Evolutionary conservation across 2,113 vertebrate species (phyloP).

Genomic region (Chaetodon auriga): DNA sequence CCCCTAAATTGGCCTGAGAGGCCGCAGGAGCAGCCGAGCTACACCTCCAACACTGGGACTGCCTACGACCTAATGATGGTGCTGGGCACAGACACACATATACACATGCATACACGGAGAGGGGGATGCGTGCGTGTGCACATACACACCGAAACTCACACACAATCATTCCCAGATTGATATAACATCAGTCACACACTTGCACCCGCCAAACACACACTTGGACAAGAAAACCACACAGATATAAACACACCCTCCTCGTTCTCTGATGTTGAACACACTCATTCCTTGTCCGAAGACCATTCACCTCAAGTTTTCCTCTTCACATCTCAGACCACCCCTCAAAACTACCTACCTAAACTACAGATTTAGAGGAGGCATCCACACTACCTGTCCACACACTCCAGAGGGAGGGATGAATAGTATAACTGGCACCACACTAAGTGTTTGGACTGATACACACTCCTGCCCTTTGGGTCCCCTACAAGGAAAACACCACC

Average conservation of each 20-base stretch:
- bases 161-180: slow-evolving; percentile 60
- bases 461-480: slow-evolving; percentile 56
- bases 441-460: slow-evolving; percentile 69
- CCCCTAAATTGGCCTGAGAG: slow-evolving; percentile 81
- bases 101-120: slow-evolving; percentile 25
- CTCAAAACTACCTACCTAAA: slow-evolving; percentile 58
- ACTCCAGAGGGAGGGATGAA: slow-evolving; percentile 61
- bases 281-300: slow-evolving; percentile 67
- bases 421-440: slow-evolving; percentile 68
- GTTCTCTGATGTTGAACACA: slow-evolving; percentile 58
- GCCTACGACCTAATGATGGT: slow-evolving; percentile 78
- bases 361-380: slow-evolving; percentile 65
- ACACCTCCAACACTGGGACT: slow-evolving; percentile 72
- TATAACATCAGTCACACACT: slow-evolving; percentile 57
- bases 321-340: slow-evolving; percentile 61
- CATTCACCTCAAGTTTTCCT: slow-evolving; percentile 72
- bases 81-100: slow-evolving; percentile 38
- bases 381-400: slow-evolving; percentile 49
- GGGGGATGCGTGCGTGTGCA: background rate
- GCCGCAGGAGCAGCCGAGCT: slow-evolving; percentile 61
- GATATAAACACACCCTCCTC: slow-evolving; percentile 63
- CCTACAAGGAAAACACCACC: slow-evolving; percentile 61
- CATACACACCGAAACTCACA: slow-evolving; percentile 45
- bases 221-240: slow-evolving; percentile 69
- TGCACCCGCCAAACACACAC: slow-evolving; percentile 57